These are phyloP conservation scores for Triplophysa dalaica DNA, from an alignment of 2,113 vertebrate genomes.

Conservation along the genomic window DNA sequence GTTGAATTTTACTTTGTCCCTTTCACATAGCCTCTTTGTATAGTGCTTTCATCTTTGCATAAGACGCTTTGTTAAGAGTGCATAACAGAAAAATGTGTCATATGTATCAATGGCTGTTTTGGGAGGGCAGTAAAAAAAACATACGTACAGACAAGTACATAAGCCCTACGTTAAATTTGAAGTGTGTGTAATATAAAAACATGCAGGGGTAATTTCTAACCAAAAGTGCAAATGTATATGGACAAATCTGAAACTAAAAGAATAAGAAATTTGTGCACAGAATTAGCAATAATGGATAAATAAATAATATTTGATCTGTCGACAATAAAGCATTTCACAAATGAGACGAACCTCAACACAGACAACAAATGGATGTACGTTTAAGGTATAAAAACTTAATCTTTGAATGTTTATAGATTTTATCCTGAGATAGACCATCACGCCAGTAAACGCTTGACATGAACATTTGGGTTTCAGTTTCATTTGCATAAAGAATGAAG, in stretches of 20 bases:
- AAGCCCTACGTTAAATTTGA: too few relatives aligned
- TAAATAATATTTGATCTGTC: conserved; percentile 65
- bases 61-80: not conserved
- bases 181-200: not conserved
- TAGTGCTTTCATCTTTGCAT: conserved; percentile 8
- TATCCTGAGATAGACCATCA: conserved; percentile 75
- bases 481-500: conserved; percentile 1
- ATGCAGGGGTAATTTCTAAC: not conserved
- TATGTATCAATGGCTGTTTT: conserved; percentile 5
- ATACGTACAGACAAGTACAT: too few relatives aligned
- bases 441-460: not conserved
- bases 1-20: not conserved
- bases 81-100: not conserved
- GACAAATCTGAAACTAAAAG: not conserved
- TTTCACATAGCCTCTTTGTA: not conserved
- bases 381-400: conserved; percentile 30
- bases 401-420: conserved; percentile 56
- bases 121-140: not conserved
- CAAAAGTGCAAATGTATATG: conserved; percentile 11
- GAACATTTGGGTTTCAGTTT: conserved; percentile 14
- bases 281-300: conserved; percentile 18
- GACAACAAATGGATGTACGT: conserved; percentile 51
- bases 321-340: conserved; percentile 37
- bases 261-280: conserved; percentile 1
- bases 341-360: conserved; percentile 38